A percentile compares a stretch with the other conserved stretches of the same genome.
Evolutionary conservation across 1,140 invertebrate genomes (phyloP).

Genomic region (Lepeophtheirus salmonis): DNA sequence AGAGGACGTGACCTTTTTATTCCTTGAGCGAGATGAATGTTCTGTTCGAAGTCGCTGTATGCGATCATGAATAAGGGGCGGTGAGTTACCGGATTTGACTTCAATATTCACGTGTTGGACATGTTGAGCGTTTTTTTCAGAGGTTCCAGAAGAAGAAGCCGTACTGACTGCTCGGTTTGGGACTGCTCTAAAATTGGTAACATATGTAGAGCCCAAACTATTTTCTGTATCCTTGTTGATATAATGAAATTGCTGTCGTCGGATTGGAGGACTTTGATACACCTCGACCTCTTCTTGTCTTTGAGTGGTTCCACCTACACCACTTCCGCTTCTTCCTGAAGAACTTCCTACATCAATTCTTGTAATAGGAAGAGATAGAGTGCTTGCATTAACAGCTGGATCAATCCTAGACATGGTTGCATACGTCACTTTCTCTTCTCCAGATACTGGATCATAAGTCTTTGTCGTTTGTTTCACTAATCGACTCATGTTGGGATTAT

Average conservation of each 20-base stretch:
- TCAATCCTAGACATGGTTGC: not conserved
- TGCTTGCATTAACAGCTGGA: not conserved
- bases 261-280: not conserved
- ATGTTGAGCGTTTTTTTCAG: not conserved
- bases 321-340: too few species aligned
- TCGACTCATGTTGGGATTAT: not conserved
- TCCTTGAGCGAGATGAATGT: not conserved
- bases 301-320: not conserved
- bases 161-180: not conserved
- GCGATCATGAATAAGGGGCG: not conserved
- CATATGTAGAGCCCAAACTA: not conserved
- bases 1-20: not conserved
- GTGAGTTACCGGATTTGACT: not conserved
- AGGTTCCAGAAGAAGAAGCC: not conserved
- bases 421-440: not conserved
- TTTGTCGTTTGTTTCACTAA: not conserved
- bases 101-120: not conserved
- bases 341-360: not conserved
- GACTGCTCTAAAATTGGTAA: not conserved
- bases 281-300: not conserved
- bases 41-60: not conserved
- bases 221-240: not conserved
- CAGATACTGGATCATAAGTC: not conserved
- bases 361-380: not conserved
- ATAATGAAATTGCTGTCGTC: not conserved